Conservation (phyloP, 2,888 invertebrate genomes). For the Sesia bembeciformis region DNA sequence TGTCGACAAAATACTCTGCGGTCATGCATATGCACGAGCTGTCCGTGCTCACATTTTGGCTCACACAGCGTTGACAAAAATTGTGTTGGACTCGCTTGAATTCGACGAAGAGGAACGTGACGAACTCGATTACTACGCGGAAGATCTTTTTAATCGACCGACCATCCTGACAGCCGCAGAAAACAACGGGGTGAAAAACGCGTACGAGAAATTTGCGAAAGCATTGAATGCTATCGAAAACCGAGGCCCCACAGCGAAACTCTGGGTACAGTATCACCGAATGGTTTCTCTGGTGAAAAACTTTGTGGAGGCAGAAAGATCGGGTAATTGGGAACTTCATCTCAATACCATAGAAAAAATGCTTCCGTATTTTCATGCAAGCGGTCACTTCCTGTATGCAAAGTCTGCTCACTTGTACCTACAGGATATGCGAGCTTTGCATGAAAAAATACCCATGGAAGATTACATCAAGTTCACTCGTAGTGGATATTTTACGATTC, state of each 20-base stretch:
- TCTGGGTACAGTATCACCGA: neutral
- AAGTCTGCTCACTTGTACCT: no score
- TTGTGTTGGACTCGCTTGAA: slow-evolving; percentile 1
- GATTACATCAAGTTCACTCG: no score
- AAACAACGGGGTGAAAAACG: no score
- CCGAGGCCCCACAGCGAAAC: neutral
- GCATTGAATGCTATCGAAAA: neutral
- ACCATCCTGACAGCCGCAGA: neutral
- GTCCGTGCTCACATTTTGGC: no score
- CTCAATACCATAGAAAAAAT: no score
- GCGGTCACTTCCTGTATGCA: no score
- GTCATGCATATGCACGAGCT: no score
- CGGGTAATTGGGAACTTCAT: no score
- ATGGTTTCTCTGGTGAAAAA: neutral
- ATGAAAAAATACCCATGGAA: neutral
- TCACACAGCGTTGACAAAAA: slow-evolving; percentile 1
- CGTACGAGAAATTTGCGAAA: neutral
- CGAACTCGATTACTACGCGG: no score
- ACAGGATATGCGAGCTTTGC: no score
- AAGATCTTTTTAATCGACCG: neutral
- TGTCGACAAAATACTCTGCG: no score
- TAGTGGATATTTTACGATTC: neutral
- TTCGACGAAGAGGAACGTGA: slow-evolving; percentile 1
- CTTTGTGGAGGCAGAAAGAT: neutral
- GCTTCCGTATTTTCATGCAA: no score